phyloP scores from a whole-genome alignment of 2,797 vertebrate genomes.

The Pangasius sanitwongsei region DNA sequence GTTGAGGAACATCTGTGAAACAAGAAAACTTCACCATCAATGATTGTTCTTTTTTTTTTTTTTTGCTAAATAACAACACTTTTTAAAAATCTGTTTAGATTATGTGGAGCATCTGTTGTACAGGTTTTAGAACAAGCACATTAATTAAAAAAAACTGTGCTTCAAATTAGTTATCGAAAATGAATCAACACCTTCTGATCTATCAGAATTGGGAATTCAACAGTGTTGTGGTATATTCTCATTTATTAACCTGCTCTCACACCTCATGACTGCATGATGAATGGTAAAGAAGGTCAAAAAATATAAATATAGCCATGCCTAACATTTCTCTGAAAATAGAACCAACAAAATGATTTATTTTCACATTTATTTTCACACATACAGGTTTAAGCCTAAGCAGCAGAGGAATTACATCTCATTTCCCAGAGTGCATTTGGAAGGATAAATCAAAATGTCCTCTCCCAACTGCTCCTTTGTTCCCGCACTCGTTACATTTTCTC shows the following conservation, averaged over 20 bases:
- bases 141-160: too few species aligned
- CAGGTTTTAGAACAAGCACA: too few species aligned
- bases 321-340: neutral
- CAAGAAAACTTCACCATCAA: too few species aligned
- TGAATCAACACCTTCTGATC: neutral
- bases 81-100: too few species aligned
- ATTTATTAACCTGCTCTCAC: neutral
- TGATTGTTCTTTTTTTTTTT: too few species aligned
- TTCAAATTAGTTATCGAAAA: neutral
- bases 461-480: neutral
- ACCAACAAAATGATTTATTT: neutral
- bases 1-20: too few species aligned
- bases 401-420: conserved; percentile 60
- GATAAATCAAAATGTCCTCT: conserved; percentile 73
- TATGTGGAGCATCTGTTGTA: too few species aligned
- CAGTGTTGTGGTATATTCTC: neutral
- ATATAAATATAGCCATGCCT: neutral
- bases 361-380: conserved; percentile 22
- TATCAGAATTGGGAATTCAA: neutral
- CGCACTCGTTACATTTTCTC: neutral
- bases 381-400: conserved; percentile 72
- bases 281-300: neutral
- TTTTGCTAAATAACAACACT: too few species aligned
- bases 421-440: conserved; percentile 49
- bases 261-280: neutral